Conservation (phyloP, 1,140 invertebrate species). For the Teleopsis dalmanni region DNA sequence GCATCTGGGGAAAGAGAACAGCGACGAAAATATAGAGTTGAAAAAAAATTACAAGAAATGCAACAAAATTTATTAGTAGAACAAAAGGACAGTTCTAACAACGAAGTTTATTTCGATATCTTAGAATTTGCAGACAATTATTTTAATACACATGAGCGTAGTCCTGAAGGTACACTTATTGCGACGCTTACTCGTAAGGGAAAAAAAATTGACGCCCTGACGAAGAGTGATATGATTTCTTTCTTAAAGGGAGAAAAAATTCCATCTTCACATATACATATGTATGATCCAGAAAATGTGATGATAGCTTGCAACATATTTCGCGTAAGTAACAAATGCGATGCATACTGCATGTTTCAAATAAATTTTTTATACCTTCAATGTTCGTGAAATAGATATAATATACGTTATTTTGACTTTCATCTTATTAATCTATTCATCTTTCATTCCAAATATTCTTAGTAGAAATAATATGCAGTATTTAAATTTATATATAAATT, state of each 20-base stretch:
- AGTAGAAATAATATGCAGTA: too few relatives aligned
- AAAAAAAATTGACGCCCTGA: slow-evolving; percentile 66
- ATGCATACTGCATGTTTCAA: too few relatives aligned
- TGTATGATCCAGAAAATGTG: slow-evolving; percentile 92
- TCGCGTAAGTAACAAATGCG: slow-evolving; percentile 65
- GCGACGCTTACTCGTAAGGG: slow-evolving; percentile 77
- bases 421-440: too few relatives aligned
- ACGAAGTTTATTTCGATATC: slow-evolving; percentile 66
- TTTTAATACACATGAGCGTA: slow-evolving; percentile 83
- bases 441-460: too few relatives aligned
- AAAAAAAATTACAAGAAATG: slow-evolving; percentile 75
- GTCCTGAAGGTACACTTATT: slow-evolving; percentile 80
- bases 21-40: slow-evolving; percentile 72
- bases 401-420: too few relatives aligned
- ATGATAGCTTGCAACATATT: slow-evolving; percentile 84
- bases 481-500: too few relatives aligned
- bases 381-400: too few relatives aligned
- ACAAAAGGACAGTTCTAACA: slow-evolving; percentile 43
- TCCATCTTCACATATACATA: slow-evolving; percentile 87
- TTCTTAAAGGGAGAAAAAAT: slow-evolving; percentile 83
- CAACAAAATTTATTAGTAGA: slow-evolving; percentile 50
- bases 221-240: slow-evolving; percentile 87
- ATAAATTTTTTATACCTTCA: too few relatives aligned
- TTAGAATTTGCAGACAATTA: slow-evolving; percentile 89
- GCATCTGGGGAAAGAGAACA: slow-evolving; percentile 69